phyloP scores from a whole-genome alignment of 2,797 vertebrate genomes.

The Labeo calbasu region DNA sequence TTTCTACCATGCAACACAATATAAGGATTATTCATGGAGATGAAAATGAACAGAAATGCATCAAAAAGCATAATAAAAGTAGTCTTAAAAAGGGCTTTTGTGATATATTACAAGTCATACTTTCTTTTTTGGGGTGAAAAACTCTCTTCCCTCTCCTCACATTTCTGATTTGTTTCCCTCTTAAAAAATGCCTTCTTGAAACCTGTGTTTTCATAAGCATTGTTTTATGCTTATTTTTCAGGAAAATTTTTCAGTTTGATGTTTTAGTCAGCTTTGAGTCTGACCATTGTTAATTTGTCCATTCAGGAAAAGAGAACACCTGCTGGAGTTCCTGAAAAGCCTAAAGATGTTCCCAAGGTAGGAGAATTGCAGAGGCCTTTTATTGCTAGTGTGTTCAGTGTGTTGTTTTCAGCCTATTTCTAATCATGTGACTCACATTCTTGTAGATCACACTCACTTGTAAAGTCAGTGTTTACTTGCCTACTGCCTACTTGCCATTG shows the following conservation, averaged over 20 bases:
- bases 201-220: neutral
- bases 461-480: slow-evolving; percentile 16
- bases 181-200: neutral
- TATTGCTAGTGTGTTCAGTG: neutral
- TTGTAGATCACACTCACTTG: neutral
- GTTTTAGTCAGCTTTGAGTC: neutral
- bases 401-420: neutral
- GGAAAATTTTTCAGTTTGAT: neutral
- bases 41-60: neutral
- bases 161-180: neutral
- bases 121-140: neutral
- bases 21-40: neutral
- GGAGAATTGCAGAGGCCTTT: neutral
- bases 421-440: neutral
- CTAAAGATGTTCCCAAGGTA: slow-evolving; percentile 56
- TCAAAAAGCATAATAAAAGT: neutral
- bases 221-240: neutral
- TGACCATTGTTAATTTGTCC: neutral
- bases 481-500: neutral
- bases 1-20: neutral
- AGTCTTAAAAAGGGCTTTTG: neutral
- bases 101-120: neutral
- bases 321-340: slow-evolving; percentile 52
- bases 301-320: slow-evolving; percentile 56
- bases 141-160: neutral